phyloP scores from a whole-genome alignment of 2,888 invertebrate species.

The Deilephila elpenor region DNA sequence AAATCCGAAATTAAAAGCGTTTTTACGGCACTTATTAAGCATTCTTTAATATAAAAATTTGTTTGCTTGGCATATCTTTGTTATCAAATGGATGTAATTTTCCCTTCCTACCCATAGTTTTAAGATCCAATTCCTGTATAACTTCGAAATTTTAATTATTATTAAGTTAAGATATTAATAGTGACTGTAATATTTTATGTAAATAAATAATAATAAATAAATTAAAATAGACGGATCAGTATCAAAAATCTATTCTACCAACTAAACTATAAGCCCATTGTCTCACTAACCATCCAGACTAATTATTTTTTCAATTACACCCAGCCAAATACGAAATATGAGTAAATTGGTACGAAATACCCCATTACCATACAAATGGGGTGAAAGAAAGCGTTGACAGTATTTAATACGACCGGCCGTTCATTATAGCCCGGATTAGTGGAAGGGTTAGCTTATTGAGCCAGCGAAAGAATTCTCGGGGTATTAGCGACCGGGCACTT shows the following conservation, averaged over 20 bases:
- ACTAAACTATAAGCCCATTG: not conserved
- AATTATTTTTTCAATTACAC: constrained; percentile 2
- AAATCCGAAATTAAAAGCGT: too few relatives aligned
- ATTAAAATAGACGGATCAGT: not conserved
- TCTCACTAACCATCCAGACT: not conserved
- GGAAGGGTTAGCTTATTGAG: constrained; percentile 69
- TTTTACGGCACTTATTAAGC: too few relatives aligned
- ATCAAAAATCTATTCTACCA: not conserved
- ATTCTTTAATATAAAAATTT: too few relatives aligned
- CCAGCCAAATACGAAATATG: not conserved
- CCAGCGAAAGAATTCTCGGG: constrained; percentile 52
- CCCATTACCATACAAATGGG: constrained; percentile 47
- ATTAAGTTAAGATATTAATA: too few relatives aligned
- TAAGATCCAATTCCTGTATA: too few relatives aligned
- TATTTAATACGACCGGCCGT: constrained; percentile 64
- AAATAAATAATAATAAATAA: too few relatives aligned
- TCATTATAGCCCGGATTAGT: constrained; percentile 75
- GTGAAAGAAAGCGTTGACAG: constrained; percentile 43
- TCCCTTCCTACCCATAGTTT: too few relatives aligned
- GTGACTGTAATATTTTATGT: too few relatives aligned
- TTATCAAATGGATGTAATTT: too few relatives aligned
- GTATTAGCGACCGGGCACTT: constrained; percentile 39
- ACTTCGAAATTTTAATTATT: too few relatives aligned
- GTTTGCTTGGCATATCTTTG: too few relatives aligned
- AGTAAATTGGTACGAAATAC: not conserved